Base-by-base conservation (phyloP, 1,140 invertebrate species). In the Scaptomyza graminum region DNA sequence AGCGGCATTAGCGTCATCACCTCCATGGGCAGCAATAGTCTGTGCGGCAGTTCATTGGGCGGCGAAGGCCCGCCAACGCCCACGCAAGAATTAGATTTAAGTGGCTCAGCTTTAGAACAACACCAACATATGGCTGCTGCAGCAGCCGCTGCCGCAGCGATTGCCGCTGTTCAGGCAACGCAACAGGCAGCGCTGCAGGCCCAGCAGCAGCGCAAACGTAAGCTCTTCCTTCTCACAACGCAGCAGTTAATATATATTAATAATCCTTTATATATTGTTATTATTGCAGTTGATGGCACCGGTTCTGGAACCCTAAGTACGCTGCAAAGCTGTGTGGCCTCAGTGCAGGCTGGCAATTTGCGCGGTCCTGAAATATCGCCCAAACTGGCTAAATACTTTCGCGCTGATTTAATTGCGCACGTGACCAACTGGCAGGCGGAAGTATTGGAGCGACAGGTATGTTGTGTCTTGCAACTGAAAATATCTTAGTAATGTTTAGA, bases 351-450 rank as follows among this genome's bases (percentile, higher is more conserved):
- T 43, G 78, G 76, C 3, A 90, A 91, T 56, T 49, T 84, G 18
- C 89, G 90, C 16, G 91, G 91, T 65, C 96, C 95, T 44, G 95
- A 95, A 90, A 93, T 98, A 79, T 97, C 97, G 82, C 96, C 97
- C 39, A 97, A 96, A 70, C 93, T 98, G 76, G 95, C 96, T 69
- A 97, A 98, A 93, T 97, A 98, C 93, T 97, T 97, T 92, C 94
- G 97, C 74, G 95, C 97, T 91, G 96, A 98, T 93, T 94, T 99
- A 75, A 97, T 97, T 66, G 94, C 95, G 84, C 98, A 99, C 92
- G 97, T 99, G 59, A 95, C 95, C 73, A 96, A 96, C 50, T 99
- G 98, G 96, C 97, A 97, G 63, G 97, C 97, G 12, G 97, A 99
- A 89, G 95, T 96, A 82, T 93, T 97, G 68, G 97, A 99, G 93